Evolutionary conservation across 2,888 invertebrate genomes (phyloP).

Genomic region (Coenonympha arcania): DNA sequence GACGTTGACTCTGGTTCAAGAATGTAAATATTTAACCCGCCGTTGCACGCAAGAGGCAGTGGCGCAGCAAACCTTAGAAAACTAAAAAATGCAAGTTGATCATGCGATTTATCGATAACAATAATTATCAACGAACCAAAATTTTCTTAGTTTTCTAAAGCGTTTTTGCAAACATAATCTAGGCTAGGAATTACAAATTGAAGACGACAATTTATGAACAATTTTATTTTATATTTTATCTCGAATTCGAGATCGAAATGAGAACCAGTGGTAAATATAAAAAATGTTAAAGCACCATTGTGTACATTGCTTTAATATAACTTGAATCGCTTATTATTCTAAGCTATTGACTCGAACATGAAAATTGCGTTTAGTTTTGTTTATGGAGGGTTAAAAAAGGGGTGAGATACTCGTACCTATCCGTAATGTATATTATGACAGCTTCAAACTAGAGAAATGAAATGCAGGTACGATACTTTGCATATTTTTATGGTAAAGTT

Average conservation of each 20-base stretch:
- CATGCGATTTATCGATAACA: too few relatives aligned
- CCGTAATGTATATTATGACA: neutral
- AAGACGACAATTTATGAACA: too few relatives aligned
- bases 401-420: too few relatives aligned
- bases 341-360: conserved; percentile 71
- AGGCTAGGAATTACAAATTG: too few relatives aligned
- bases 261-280: conserved; percentile 35
- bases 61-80: too few relatives aligned
- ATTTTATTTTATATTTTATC: neutral
- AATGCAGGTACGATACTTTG: neutral
- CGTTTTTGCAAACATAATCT: too few relatives aligned
- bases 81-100: too few relatives aligned
- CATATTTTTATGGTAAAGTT: neutral
- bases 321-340: conserved; percentile 72
- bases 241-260: conserved; percentile 12
- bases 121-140: too few relatives aligned
- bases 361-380: conserved; percentile 70
- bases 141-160: too few relatives aligned
- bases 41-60: too few relatives aligned
- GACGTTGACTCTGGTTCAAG: too few relatives aligned
- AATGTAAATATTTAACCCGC: too few relatives aligned
- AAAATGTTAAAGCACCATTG: conserved; percentile 37
- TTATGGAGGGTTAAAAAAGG: conserved; percentile 58
- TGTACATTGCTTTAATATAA: conserved; percentile 66
- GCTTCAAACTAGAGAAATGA: neutral